A percentile compares a stretch with the other conserved stretches of the same genome.
These are phyloP conservation scores for Vidua macroura DNA, from an alignment of 2,113 vertebrate species.

Conservation along the genomic window DNA sequence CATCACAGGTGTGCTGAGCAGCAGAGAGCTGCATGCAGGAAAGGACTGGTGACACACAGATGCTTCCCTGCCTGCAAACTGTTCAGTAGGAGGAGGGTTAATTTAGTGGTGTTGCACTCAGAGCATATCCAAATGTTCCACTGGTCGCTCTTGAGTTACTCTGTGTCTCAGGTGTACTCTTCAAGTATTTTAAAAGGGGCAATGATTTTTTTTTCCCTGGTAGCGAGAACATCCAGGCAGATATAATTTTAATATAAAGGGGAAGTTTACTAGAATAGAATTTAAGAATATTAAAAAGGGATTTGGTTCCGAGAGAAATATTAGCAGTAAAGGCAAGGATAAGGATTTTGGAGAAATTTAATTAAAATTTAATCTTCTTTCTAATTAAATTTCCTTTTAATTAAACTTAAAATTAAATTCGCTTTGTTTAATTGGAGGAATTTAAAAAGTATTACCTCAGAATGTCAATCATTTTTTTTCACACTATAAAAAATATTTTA, in stretches of 20 bases:
- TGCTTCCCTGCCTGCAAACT: neutral
- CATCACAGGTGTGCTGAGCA: neutral
- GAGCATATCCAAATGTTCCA: slow-evolving; percentile 31
- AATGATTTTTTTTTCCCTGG: slow-evolving; percentile 67
- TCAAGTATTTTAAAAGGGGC: slow-evolving; percentile 74
- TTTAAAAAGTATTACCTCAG: slow-evolving; percentile 81
- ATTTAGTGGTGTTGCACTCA: neutral
- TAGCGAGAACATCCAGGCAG: slow-evolving; percentile 72
- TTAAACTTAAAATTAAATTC: slow-evolving; percentile 86
- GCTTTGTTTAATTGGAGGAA: slow-evolving; percentile 80
- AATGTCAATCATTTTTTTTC: slow-evolving; percentile 74
- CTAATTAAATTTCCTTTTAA: slow-evolving; percentile 85
- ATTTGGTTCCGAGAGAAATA: slow-evolving; percentile 81
- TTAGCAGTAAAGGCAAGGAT: slow-evolving; percentile 78
- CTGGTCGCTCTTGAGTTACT: slow-evolving; percentile 47
- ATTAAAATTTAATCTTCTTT: slow-evolving; percentile 86
- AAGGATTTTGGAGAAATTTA: slow-evolving; percentile 83
- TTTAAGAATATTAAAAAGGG: slow-evolving; percentile 85
- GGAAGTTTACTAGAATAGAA: slow-evolving; percentile 79
- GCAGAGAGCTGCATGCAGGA: neutral
- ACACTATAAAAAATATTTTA: slow-evolving; percentile 60
- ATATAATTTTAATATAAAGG: slow-evolving; percentile 76
- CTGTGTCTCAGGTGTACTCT: slow-evolving; percentile 68
- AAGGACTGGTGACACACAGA: neutral
- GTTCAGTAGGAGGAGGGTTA: neutral